These are phyloP conservation scores for Chiroxiphia lanceolata DNA, from an alignment of 2,797 vertebrate species.

Conservation along the genomic window DNA sequence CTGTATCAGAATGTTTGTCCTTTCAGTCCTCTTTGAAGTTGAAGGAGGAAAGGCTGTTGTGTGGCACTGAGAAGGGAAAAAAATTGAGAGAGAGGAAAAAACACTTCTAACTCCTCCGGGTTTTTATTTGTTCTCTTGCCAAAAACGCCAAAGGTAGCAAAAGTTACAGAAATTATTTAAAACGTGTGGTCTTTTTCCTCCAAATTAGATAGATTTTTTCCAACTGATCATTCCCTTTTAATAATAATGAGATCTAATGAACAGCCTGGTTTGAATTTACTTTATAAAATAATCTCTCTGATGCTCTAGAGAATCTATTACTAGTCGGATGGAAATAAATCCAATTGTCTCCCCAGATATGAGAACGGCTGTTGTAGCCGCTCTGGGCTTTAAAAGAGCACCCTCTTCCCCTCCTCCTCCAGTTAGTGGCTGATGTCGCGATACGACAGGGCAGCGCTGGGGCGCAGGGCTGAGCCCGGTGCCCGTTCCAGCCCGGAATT, in stretches of 20 bases:
- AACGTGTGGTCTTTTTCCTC: neutral
- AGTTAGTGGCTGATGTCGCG: accelerated
- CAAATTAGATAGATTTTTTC: conserved; percentile 39
- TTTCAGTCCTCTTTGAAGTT: conserved; percentile 41
- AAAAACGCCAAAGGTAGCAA: conserved; percentile 11
- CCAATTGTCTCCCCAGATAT: neutral
- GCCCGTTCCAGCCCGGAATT: neutral
- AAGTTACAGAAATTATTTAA: conserved; percentile 55
- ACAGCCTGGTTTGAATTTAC: conserved; percentile 48
- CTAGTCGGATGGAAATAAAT: conserved; percentile 16
- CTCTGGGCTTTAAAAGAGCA: accelerated
- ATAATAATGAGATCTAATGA: conserved; percentile 55
- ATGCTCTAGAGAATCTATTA: conserved; percentile 53
- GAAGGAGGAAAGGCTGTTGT: conserved; percentile 14
- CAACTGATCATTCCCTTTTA: conserved; percentile 44
- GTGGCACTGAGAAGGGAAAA: neutral
- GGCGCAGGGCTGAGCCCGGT: neutral
- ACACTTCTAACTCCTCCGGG: neutral
- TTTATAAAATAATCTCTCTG: conserved; percentile 50
- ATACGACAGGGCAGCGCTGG: neutral
- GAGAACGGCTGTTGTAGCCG: neutral
- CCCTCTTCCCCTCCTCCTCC: neutral
- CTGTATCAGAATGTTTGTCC: conserved; percentile 58
- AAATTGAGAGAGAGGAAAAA: neutral
- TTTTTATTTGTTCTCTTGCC: conserved; percentile 19